Evolutionary conservation across 2,113 vertebrate species (phyloP).

Genomic region (Ailurus styani): DNA sequence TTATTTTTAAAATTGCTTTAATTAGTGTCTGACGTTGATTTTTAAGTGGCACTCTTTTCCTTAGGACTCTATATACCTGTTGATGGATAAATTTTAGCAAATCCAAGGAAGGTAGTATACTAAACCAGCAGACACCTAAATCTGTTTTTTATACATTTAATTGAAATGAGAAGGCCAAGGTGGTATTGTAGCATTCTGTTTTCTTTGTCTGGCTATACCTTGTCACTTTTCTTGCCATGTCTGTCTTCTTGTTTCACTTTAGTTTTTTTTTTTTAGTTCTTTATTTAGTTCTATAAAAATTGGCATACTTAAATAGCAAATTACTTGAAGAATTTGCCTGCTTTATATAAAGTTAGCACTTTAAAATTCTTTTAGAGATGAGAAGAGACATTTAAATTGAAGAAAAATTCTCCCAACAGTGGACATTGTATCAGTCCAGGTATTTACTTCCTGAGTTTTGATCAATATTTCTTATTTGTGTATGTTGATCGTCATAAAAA

Average conservation of each 20-base stretch:
- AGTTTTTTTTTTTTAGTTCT: slow-evolving; percentile 21
- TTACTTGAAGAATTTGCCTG: slow-evolving; percentile 80
- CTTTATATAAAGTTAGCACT: slow-evolving; percentile 85
- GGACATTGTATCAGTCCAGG: slow-evolving; percentile 73
- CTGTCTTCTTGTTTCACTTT: slow-evolving; percentile 58
- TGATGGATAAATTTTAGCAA: slow-evolving; percentile 34
- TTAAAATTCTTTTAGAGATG: slow-evolving; percentile 76
- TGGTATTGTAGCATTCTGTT: slow-evolving; percentile 33
- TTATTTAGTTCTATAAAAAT: slow-evolving; percentile 66
- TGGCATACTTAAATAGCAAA: slow-evolving; percentile 75
- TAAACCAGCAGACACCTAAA: slow-evolving; percentile 60
- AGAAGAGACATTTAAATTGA: slow-evolving; percentile 75
- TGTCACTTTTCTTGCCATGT: slow-evolving; percentile 55
- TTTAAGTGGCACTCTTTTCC: slow-evolving; percentile 64
- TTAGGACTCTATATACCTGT: neutral
- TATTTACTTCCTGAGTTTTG: slow-evolving; percentile 75
- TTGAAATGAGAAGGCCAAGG: slow-evolving; percentile 45
- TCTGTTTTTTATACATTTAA: slow-evolving; percentile 45
- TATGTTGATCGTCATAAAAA: slow-evolving; percentile 76
- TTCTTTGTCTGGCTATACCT: slow-evolving; percentile 47
- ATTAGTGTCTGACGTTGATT: slow-evolving; percentile 54
- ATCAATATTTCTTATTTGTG: slow-evolving; percentile 74
- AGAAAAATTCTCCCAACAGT: slow-evolving; percentile 68
- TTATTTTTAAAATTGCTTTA: slow-evolving; percentile 75
- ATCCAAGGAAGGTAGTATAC: slow-evolving; percentile 29